These are phyloP conservation scores for Chelonoidis abingdonii DNA, from an alignment of 2,113 vertebrate species.

Conservation along the genomic window DNA sequence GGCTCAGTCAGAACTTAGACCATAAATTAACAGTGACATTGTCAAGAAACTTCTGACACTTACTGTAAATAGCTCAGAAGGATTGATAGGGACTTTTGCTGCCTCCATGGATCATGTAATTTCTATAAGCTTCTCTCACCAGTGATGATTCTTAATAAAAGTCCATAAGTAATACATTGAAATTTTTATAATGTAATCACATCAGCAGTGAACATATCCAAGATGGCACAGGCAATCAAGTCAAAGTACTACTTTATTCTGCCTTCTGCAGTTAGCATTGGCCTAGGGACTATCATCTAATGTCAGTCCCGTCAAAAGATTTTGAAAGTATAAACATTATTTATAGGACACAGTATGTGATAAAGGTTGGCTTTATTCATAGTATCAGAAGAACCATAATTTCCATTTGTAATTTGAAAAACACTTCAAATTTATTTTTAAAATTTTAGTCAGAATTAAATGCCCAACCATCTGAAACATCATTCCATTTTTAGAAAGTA, in stretches of 20 bases:
- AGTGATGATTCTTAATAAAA: background rate
- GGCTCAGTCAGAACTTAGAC: background rate
- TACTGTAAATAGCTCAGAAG: background rate
- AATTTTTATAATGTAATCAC: background rate
- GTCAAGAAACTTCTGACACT: background rate
- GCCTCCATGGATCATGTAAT: fast-evolving
- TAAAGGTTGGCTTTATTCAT: background rate
- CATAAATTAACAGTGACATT: background rate
- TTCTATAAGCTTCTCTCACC: background rate
- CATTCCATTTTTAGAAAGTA: constrained; percentile 3
- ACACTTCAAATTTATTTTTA: constrained; percentile 33
- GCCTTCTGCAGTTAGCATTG: constrained; percentile 9
- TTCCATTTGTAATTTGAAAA: constrained; percentile 19
- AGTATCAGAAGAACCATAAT: background rate
- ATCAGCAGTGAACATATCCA: background rate
- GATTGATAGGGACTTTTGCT: fast-evolving
- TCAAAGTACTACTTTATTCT: background rate
- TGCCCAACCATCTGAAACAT: constrained; percentile 13
- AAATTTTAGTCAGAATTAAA: constrained; percentile 22
- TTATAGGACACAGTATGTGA: background rate
- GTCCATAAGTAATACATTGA: background rate
- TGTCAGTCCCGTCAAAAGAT: background rate
- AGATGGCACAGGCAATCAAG: constrained; percentile 5
- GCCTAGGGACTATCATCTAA: background rate
- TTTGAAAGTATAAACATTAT: background rate